Base-by-base conservation (phyloP, 2,888 invertebrate genomes). In the Camponotus fellah region DNA sequence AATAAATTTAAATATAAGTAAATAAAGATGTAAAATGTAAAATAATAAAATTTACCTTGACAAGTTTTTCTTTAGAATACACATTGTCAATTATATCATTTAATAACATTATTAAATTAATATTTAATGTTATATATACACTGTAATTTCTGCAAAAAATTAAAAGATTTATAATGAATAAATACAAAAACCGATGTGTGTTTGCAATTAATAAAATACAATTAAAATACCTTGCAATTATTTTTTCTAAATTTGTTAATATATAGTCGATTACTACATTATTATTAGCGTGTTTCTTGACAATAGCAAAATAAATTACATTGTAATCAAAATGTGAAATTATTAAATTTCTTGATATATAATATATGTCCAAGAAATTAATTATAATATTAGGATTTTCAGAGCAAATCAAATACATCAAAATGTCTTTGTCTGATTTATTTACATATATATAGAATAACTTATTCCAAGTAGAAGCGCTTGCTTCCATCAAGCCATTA, bases 381-480 rank as follows among this genome's bases (percentile, higher is more conserved):
- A 85, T 88, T 2, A 96, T 92, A 17, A 96, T 92, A 94, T 95
- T 95, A 0, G 93, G 90, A 83, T 95, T 90, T 46, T 91, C 91
- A 9, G 95, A 93, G 86, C 96, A 96, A 0, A 95, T 94, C 68
- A 96, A 89, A 0, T 95, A 95, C 0, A 87, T 84, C 40, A 96
- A 91, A 1, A 95, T 91, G 4, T 53, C 0, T 21, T 1, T 0
- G 6, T 66, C 14, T 6, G 49, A 37, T n/a, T 69, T 40, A 17
- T 49, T 64, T 0, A 65, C 6, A n/a, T 85, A 82, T 37, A 65
- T 74, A 14, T 84, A 75, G 14, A 84, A 82, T 8, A 87, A 37
- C 53, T 76, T 71, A 14, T 88, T 66, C 92, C 92, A 92, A 14
- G 75, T 74, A 21, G 86, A 64, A 3, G 71, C 80, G 21, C 88